Evolutionary conservation across 2,113 vertebrate species (phyloP), one percentile per base, ranked within the genome.

Genomic region (Leptobrachium ailaonicum): DNA sequence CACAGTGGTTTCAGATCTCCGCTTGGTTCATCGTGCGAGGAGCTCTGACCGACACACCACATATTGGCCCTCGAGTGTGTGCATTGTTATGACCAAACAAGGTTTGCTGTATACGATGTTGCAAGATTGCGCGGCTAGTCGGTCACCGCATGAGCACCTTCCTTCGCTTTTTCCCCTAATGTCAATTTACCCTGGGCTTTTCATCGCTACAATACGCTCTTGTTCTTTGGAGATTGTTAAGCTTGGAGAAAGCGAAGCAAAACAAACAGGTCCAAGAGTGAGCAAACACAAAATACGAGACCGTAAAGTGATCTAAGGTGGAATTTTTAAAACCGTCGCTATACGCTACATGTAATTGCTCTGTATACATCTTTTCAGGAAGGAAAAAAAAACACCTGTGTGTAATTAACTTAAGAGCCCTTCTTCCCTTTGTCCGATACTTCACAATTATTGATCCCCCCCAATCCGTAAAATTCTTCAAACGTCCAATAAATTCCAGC

Each of bases 321-420:
- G 43, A 66, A 62, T 13, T 66, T 54, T 72, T 12, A 42, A 53
- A 54, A 50, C 60, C 14, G 70, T 58, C 70, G 6, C 77, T 40
- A 42, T 41, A 10, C 45, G 41, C 45, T 40, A 70, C n/a, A 20
- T 40, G 42, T n/a, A 5, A 47, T 64, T 79, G 69, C 71, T 62
- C 68, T 44, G 7, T 32, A 14, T 10, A 45, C 67, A 14, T 40
- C 42, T 42, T 9, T 67, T 47, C 54, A 41, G 9, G 20, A 32
- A 32, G 20, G 20, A 32, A 70, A 64, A 69, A 77, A 44, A 3
- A n/a, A n/a, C 76, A 79, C 76, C 76, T 71, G 76, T 41, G 58
- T 12, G 13, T 40, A 2, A 41, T 70, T 69, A 60, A 70, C 20
- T 43, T 44, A n/a, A 69, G 11, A 71, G 45, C 76, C 6, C 73